Evolutionary conservation across 2,888 invertebrate genomes (phyloP).

Genomic region (Nephrotoma flavescens): DNA sequence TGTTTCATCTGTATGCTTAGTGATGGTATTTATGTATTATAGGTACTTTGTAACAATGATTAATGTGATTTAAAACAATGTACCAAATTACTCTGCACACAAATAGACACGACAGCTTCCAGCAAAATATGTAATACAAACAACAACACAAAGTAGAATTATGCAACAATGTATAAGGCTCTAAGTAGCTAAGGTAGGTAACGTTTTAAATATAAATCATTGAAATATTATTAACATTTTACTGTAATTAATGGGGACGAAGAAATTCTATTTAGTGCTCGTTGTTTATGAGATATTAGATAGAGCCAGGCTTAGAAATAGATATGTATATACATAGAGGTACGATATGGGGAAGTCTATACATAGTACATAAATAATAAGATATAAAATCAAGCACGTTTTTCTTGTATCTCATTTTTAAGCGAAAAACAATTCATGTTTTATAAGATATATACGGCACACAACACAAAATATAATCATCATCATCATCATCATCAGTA

Average conservation of each 20-base stretch:
- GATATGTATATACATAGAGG: not conserved
- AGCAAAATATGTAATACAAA: not conserved
- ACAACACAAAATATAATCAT: not conserved
- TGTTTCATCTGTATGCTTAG: not conserved
- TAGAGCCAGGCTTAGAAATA: not conserved
- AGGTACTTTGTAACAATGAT: not conserved
- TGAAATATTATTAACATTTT: not conserved
- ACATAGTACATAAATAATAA: not conserved
- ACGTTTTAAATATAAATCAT: not conserved
- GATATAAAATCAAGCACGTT: slow-evolving; percentile 5
- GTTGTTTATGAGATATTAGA: not conserved
- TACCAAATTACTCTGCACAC: not conserved
- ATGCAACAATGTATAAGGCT: not conserved
- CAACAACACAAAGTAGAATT: not conserved
- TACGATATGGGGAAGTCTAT: not conserved
- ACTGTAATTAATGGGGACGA: not conserved
- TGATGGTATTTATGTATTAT: not conserved
- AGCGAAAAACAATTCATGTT: slow-evolving; percentile 6
- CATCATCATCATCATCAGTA: not conserved
- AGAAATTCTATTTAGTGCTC: not conserved
- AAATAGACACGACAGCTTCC: not conserved
- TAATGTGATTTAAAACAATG: not conserved
- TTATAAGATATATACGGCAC: not conserved
- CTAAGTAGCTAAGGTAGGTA: not conserved
- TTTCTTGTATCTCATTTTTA: slow-evolving; percentile 4